phyloP scores from a whole-genome alignment of 1,140 invertebrate genomes.

The Bombus ignitus region DNA sequence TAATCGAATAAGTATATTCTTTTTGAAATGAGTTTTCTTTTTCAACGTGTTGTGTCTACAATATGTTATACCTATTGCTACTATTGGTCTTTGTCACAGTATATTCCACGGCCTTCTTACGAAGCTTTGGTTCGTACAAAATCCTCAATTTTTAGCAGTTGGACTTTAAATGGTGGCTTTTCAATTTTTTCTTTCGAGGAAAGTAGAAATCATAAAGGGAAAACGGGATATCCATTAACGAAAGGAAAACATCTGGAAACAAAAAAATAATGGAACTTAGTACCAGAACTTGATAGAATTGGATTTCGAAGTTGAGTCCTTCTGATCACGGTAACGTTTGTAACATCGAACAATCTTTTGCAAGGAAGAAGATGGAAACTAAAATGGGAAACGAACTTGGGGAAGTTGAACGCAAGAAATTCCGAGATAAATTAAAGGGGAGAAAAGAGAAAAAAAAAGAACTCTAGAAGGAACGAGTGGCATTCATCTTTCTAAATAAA shows the following conservation, averaged over 20 bases:
- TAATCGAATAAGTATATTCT: too few species aligned
- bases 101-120: not conserved
- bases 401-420: not conserved
- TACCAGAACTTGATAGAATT: not conserved
- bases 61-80: too few species aligned
- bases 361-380: not conserved
- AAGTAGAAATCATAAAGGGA: not conserved
- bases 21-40: too few species aligned
- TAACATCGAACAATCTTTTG: not conserved
- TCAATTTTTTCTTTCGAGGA: not conserved
- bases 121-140: not conserved
- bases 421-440: not conserved
- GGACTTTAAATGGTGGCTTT: not conserved
- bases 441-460: not conserved
- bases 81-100: not conserved
- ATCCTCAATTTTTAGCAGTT: not conserved
- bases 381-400: not conserved
- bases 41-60: not conserved
- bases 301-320: constrained; percentile 2
- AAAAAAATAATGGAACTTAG: not conserved
- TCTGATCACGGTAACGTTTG: not conserved
- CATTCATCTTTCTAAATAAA: not conserved
- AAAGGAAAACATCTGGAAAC: not conserved
- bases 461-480: not conserved
- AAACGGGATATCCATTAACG: not conserved